phyloP scores from a whole-genome alignment of 2,797 vertebrate species.

The Sus cebifrons region DNA sequence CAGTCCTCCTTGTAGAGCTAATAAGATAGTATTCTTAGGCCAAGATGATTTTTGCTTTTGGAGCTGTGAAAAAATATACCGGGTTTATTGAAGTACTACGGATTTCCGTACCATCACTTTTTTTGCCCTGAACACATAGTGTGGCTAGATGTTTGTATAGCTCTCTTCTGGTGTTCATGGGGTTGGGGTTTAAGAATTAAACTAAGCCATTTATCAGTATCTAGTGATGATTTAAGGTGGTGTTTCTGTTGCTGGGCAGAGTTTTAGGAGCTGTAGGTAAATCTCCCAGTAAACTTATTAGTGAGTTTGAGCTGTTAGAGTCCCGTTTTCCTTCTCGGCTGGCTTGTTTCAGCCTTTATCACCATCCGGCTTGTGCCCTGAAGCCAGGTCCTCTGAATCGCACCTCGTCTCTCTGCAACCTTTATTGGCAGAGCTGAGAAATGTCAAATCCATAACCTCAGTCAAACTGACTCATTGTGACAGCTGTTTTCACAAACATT shows the following conservation, averaged over 20 bases:
- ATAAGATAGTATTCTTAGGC: neutral
- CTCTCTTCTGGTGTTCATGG: neutral
- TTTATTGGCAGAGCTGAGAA: constrained; percentile 77
- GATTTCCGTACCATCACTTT: neutral
- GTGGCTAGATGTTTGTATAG: neutral
- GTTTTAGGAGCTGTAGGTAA: constrained; percentile 63
- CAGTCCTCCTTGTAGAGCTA: neutral
- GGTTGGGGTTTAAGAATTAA: constrained; percentile 62
- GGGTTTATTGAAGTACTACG: neutral
- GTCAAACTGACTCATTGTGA: constrained; percentile 75
- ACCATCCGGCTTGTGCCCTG: neutral
- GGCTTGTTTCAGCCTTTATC: constrained; percentile 65
- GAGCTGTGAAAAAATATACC: constrained; percentile 41
- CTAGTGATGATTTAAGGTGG: constrained; percentile 63
- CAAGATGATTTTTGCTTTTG: constrained; percentile 59
- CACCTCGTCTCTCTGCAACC: constrained; percentile 3
- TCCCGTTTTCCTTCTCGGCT: constrained; percentile 65
- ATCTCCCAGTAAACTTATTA: constrained; percentile 52
- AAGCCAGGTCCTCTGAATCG: constrained; percentile 72
- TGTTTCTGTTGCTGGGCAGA: constrained; percentile 71
- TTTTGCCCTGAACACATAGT: neutral
- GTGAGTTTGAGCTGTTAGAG: constrained; percentile 69
- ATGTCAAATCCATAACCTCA: constrained; percentile 74
- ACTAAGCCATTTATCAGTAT: constrained; percentile 58
- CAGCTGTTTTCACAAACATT: constrained; percentile 75